Evolutionary conservation across 2,113 vertebrate genomes (phyloP).

Genomic region (Paramormyrops kingsleyae): DNA sequence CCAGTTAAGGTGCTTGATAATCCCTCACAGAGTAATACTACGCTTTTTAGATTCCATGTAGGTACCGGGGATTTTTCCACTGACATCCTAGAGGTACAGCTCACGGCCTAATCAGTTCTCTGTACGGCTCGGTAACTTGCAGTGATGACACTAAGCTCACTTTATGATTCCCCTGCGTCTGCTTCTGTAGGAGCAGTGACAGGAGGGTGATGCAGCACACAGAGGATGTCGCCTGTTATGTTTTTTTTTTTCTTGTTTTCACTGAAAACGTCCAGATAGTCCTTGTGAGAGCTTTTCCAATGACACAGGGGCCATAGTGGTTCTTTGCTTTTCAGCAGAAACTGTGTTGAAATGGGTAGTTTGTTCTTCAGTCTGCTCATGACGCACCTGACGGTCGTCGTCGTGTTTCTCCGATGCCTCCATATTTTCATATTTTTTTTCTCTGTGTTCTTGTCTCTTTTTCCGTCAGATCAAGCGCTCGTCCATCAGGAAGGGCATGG

Average conservation of each 20-base stretch:
- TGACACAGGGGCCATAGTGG: background rate
- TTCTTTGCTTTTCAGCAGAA: background rate
- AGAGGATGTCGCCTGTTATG: background rate
- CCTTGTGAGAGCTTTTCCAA: background rate
- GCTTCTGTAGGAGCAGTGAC: background rate
- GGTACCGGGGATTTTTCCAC: background rate
- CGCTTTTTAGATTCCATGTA: background rate
- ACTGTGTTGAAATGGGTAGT: background rate
- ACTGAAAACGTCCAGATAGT: background rate
- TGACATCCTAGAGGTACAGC: background rate
- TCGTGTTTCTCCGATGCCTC: constrained; percentile 32
- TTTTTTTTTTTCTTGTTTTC: background rate
- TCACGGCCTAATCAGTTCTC: background rate
- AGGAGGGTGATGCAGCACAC: background rate
- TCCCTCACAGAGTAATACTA: background rate
- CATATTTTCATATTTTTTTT: background rate
- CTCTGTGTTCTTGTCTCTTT: background rate
- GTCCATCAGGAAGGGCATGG: constrained; percentile 92
- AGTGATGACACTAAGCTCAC: background rate
- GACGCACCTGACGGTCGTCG: background rate
- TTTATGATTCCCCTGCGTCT: background rate
- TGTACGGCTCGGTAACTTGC: background rate
- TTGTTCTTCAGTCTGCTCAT: background rate
- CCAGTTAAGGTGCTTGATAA: background rate
- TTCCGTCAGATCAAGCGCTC: constrained; percentile 84